phyloP scores from a whole-genome alignment of 2,888 invertebrate genomes.

The Tanypteryx hageni region DNA sequence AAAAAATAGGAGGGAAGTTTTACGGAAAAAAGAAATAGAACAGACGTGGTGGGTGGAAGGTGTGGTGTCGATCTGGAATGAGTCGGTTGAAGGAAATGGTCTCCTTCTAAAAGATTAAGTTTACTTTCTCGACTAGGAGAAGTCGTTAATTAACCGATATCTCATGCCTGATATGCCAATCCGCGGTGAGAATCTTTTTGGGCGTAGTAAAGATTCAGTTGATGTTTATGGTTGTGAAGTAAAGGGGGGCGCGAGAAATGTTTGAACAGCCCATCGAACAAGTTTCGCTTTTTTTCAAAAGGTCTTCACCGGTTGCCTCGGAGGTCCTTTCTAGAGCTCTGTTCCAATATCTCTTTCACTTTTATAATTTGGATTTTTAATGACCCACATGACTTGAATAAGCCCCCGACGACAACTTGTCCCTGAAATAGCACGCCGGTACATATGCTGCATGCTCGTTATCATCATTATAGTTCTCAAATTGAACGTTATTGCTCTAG shows the following conservation, averaged over 20 bases:
- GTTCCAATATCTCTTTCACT: too few species aligned
- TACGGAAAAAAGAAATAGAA: background rate
- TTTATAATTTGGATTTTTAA: background rate
- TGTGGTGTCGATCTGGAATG: constrained; percentile 30
- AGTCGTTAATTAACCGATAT: constrained; percentile 53
- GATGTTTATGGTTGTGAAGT: background rate
- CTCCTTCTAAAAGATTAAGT: background rate
- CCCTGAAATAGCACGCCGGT: too few species aligned
- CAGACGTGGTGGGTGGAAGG: constrained; percentile 30
- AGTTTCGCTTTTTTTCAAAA: background rate
- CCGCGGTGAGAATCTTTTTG: background rate
- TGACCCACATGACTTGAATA: background rate
- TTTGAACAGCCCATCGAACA: background rate
- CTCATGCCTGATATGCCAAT: background rate
- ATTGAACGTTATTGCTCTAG: too few species aligned
- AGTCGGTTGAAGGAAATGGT: background rate
- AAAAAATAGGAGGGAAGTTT: background rate
- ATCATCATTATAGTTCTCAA: too few species aligned
- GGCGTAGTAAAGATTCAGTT: background rate
- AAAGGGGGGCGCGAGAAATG: background rate
- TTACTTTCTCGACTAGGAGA: constrained; percentile 17
- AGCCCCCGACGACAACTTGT: background rate
- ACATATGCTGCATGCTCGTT: too few species aligned
- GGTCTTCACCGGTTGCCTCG: background rate
- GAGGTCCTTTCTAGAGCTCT: background rate